phyloP scores from a whole-genome alignment of 2,797 vertebrate species.

The Anniella stebbinsi region DNA sequence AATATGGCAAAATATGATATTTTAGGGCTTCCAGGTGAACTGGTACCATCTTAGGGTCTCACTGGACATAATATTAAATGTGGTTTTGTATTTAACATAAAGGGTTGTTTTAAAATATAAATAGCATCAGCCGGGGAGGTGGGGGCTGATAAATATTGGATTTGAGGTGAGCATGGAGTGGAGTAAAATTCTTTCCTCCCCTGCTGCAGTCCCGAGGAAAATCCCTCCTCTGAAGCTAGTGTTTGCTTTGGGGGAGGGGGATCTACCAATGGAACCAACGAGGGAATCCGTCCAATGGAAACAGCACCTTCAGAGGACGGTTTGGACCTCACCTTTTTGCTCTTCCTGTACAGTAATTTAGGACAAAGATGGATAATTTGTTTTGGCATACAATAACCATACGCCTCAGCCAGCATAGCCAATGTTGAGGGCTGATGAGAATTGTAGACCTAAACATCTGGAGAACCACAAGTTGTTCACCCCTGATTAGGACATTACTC shows the following conservation, averaged over 20 bases:
- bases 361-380: background rate
- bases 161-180: no score
- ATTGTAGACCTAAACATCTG: no score
- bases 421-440: no score
- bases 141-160: background rate
- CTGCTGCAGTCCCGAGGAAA: background rate
- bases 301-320: background rate
- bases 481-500: background rate
- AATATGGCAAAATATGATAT: background rate
- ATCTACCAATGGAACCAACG: background rate
- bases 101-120: background rate
- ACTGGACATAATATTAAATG: background rate
- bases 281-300: background rate
- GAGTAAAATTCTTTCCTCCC: background rate
- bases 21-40: background rate
- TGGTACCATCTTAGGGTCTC: background rate
- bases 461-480: no score
- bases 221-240: background rate
- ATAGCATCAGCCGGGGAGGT: background rate
- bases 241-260: background rate
- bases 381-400: no score
- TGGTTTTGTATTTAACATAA: background rate
- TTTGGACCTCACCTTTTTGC: background rate
- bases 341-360: background rate
- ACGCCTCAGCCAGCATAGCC: no score